Evolutionary conservation across 2,113 vertebrate genomes (phyloP), one percentile per base, ranked within the genome.

Genomic region (Trogon surrucura): DNA sequence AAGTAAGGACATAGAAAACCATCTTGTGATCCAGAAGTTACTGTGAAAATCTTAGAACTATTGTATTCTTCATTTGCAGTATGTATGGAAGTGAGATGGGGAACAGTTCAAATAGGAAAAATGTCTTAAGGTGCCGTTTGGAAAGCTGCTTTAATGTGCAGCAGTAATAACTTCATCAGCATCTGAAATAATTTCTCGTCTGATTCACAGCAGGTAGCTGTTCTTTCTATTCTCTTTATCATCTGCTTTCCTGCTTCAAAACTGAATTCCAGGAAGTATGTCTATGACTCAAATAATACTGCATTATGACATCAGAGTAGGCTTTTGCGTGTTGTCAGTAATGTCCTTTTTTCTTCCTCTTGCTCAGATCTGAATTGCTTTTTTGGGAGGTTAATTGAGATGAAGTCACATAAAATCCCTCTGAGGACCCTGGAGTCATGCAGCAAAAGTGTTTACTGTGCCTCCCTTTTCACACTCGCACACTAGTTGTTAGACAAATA

Each of bases 301-400:
- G 48, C 48, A 80, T 65, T 70, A 58, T 96, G 94, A 97, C 67
- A 85, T 96, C 91, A 95, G 82, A 85, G 64, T 21, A 86, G 50
- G 41, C 57, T 94, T 75, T 83, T 90, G 45, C 56, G 45, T 84
- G 83, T 80, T 91, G 80, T 92, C 83, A 91, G 54, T 95, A 92
- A 84, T 80, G 32, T 70, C 10, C 11, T 75, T 85, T 83, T 21
- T 15, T 4, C 34, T 38, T 22, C 34, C 30, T 71, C 45, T 84
- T 73, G 25, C 71, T 95, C 51, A 80, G 45, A 84, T 58, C 56
- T 78, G 58, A 86, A 2, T 66, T 92, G 80, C 38, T 92, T 91
- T 92, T 69, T 77, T 81, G 60, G 69, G 57, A 95, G 61, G 64
- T 85, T 92, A 96, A 90, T 89, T 95, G 90, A 93, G 88, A 94